Evolutionary conservation across 2,797 vertebrate species (phyloP), one percentile per base, ranked within the genome.

Genomic region (Hydrophis major): DNA sequence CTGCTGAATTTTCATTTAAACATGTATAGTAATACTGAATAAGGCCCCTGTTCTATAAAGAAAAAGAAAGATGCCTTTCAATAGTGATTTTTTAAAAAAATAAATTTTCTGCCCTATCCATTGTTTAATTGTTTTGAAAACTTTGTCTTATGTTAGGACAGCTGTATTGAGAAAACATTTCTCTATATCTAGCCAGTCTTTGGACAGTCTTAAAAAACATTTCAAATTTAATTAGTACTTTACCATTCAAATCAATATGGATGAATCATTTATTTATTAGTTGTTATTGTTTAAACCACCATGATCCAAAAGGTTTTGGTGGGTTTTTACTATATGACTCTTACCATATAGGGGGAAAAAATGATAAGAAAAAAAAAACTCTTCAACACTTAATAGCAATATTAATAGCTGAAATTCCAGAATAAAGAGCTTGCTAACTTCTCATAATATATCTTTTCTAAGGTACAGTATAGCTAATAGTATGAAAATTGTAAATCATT

Each of bases 41-140:
- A 97, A 97, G 94, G 94, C 95, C 94, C 94, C 94, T 96, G 88
- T 95, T 96, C 91, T 94, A 90, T 86, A 96, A 96, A 95, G 57
- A 95, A 96, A 74, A 63, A 87, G 20, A 95, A 87, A 91, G 92
- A 96, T 92, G 88, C 90, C 95, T 93, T 96, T 95, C 94, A 94
- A 91, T 13, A 60, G n/a, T 89, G 96, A 20, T 25, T 83, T 60
- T n/a, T 59, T 14, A 4, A 95, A 93, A 96, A 87, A 8, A 2
- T 94, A 95, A 94, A 69, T 92, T 95, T 96, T 89, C 1, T 14
- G 83, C 95, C 92, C 88, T 86, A 91, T 94, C 22, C 89, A 95
- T 93, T 55, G 94, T 32, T 93, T 87, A 83, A 83, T 87, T 92
- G 87, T 66, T 93, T 95, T 59, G 69, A 28, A 89, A 63, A 91